Conservation (phyloP, 2,113 vertebrate genomes). For the Kobus ellipsiprymnus region DNA sequence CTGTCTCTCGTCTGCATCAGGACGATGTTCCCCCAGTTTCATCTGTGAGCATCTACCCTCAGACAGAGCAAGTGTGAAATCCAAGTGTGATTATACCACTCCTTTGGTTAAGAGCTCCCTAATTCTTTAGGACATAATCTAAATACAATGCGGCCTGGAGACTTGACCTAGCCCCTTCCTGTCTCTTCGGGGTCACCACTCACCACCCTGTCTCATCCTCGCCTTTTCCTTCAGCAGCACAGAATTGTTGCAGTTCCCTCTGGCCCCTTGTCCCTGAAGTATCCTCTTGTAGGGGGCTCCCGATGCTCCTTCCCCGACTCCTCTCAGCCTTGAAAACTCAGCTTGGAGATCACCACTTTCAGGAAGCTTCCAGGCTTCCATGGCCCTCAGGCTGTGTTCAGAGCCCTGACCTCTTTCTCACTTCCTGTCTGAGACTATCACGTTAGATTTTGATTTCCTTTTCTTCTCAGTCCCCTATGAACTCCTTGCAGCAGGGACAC, state of each 20-base stretch:
- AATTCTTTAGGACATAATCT: neutral
- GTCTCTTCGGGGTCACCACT: neutral
- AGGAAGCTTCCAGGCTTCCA: neutral
- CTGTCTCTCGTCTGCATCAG: neutral
- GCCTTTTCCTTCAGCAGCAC: neutral
- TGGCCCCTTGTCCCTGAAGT: neutral
- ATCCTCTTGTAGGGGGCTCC: neutral
- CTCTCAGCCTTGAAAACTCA: neutral
- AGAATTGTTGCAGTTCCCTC: fast-evolving
- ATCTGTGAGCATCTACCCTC: fast-evolving
- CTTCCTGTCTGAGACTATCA: neutral
- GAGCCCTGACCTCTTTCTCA: neutral
- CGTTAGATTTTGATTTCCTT: neutral
- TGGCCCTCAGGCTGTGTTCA: neutral
- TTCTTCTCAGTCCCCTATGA: neutral
- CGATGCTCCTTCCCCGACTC: too few species aligned
- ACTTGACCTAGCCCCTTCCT: neutral
- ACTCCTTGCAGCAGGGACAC: neutral
- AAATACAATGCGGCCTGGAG: too few species aligned
- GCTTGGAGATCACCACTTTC: neutral
- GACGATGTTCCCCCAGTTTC: too few species aligned
- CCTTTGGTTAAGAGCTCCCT: neutral
- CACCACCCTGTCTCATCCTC: neutral
- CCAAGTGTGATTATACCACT: neutral
- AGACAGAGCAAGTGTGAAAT: neutral